Base-by-base conservation (phyloP, 2,888 invertebrate species). In the Melanophora roralis region DNA sequence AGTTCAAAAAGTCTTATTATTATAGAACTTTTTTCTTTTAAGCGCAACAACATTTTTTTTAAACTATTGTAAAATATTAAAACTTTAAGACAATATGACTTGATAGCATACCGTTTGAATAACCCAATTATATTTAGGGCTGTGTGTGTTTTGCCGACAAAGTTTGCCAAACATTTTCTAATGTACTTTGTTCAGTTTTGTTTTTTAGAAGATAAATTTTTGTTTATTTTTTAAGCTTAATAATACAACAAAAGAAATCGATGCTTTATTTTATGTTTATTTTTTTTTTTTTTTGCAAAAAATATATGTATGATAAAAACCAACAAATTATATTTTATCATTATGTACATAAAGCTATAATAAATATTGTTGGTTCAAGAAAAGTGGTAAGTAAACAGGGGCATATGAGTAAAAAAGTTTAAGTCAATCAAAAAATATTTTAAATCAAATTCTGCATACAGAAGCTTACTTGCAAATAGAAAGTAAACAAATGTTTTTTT, bases 71-170 rank as follows among this genome's bases (percentile, higher is more conserved):
- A n/a, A n/a, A n/a, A n/a, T n/a, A n/a, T n/a, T n/a, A n/a, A n/a
- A n/a, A n/a, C n/a, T n/a, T n/a, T n/a, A n/a, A n/a, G n/a, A n/a
- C n/a, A n/a, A n/a, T n/a, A n/a, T n/a, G n/a, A n/a, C n/a, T n/a
- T n/a, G n/a, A n/a, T n/a, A n/a, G n/a, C n/a, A n/a, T n/a, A n/a
- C n/a, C n/a, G n/a, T n/a, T n/a, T n/a, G n/a, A n/a, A n/a, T n/a
- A n/a, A n/a, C n/a, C n/a, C n/a, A n/a, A 38, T 69, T 69, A 59
- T 59, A 27, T 71, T 62, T 71, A 71, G 53, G 71, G 71, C 71
- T 72, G 71, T 72, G 62, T 72, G 62, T 72, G 71, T 72, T 72
- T 72, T 72, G 71, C 71, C 62, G 60, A 62, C 45, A 53, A 43
- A 72, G 60, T 62, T 72, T 72, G 62, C 71, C 53, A 62, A 72